Evolutionary conservation across 2,888 invertebrate genomes (phyloP), one percentile per base, ranked within the genome.

Genomic region (Scotopteryx bipunctaria): DNA sequence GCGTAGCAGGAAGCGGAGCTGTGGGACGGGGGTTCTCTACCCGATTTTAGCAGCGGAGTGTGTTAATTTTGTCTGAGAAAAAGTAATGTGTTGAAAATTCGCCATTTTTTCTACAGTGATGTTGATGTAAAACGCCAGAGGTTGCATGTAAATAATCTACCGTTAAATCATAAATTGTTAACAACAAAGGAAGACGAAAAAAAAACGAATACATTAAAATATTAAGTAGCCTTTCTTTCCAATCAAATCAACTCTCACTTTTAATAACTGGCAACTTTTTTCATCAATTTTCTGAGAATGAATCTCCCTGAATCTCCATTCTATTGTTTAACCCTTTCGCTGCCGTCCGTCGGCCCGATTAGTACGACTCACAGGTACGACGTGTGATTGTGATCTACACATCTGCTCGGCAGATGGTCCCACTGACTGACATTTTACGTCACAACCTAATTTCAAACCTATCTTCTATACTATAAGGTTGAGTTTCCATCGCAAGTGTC

Each of bases 331-430:
- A 85, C 86, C 86, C 86, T 82, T 82, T 70, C 63, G 65, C 58
- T 52, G 69, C 66, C 64, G 66, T 27, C 27, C 27, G 42, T 67
- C 45, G 45, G 75, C 66, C 70, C 71, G 79, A 82, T 81, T 79
- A 74, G 71, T 69, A 66, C 68, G 61, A 64, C 68, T 75, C 74
- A 78, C 86, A 84, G 77, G 78, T 78, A 74, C 77, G 85, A 51
- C 50, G 53, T 38, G 47, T 44, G 54, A 54, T 54, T 87, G 78
- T 83, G 81, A 86, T 87, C 88, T 59, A 71, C 44, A 61, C 87
- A 88, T 86, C 87, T 88, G 88, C 75, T 69, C 56, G 80, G 82
- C 89, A 87, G 88, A 87, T 88, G 88, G 82, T 78, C 59, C 57
- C 56, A 52, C 36, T 42, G 46, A 31, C 46, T 40, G 43, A 47